Conservation (phyloP, 2,888 invertebrate species). For the Elysia crispata region DNA sequence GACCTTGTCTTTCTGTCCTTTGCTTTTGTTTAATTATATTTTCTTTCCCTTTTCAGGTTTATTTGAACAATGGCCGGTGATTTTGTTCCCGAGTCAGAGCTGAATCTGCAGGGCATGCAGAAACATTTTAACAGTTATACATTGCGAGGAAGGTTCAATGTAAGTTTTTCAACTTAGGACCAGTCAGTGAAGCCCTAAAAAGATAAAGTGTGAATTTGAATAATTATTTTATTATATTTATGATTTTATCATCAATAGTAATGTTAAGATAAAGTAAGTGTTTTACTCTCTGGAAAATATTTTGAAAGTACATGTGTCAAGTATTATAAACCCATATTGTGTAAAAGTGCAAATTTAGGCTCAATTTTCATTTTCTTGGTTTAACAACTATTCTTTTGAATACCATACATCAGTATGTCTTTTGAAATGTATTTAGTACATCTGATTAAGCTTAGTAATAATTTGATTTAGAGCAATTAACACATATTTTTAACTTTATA, state of each 20-base stretch:
- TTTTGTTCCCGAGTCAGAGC: constrained; percentile 61
- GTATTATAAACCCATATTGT: too few relatives aligned
- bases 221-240: not conserved
- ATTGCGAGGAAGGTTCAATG: constrained; percentile 64
- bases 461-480: too few relatives aligned
- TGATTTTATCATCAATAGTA: not conserved
- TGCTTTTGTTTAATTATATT: not conserved
- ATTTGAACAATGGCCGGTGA: constrained; percentile 60
- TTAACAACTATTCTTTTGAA: too few relatives aligned
- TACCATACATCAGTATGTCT: too few relatives aligned
- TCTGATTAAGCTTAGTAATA: too few relatives aligned
- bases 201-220: too few relatives aligned
- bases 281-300: not conserved
- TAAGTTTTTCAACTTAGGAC: constrained; percentile 54
- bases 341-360: too few relatives aligned
- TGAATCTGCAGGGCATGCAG: constrained; percentile 64
- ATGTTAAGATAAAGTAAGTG: not conserved
- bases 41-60: not conserved
- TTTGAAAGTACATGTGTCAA: too few relatives aligned
- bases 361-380: too few relatives aligned
- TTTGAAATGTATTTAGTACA: too few relatives aligned
- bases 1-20: not conserved
- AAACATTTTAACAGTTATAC: constrained; percentile 68
- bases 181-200: too few relatives aligned
- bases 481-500: too few relatives aligned